These are phyloP conservation scores for Hipparchia sbordonii DNA, from an alignment of 2,888 invertebrate genomes.

Conservation along the genomic window DNA sequence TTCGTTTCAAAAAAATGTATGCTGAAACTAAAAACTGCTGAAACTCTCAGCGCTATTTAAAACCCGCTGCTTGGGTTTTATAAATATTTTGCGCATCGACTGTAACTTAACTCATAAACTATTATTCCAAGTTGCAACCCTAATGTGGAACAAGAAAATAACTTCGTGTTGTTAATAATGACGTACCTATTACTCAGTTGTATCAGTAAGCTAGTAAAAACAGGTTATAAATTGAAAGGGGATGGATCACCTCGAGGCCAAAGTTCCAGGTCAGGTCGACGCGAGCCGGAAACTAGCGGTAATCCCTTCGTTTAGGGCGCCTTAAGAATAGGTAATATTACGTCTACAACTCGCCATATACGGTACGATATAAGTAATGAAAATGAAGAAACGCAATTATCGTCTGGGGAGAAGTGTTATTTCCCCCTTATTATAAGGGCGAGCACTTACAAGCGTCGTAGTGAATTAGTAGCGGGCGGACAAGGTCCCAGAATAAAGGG, in stretches of 20 bases:
- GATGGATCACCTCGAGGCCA: constrained; percentile 71
- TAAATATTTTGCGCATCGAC: too few species aligned
- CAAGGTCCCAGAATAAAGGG: constrained; percentile 43
- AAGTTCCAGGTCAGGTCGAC: constrained; percentile 68
- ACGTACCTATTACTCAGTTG: neutral
- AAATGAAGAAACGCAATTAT: constrained; percentile 60
- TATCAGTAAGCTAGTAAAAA: constrained; percentile 49
- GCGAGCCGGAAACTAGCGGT: constrained; percentile 64
- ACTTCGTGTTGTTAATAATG: neutral
- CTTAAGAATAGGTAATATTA: constrained; percentile 51
- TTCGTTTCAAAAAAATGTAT: too few species aligned
- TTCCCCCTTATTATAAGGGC: constrained; percentile 49
- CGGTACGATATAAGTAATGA: constrained; percentile 52
- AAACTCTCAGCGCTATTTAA: too few species aligned
- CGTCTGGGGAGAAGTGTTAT: constrained; percentile 48
- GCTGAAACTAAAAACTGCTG: too few species aligned
- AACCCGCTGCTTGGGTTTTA: too few species aligned
- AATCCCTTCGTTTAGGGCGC: constrained; percentile 61
- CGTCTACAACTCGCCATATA: constrained; percentile 45
- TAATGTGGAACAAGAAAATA: neutral
- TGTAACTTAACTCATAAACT: too few species aligned
- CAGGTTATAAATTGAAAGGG: constrained; percentile 70
- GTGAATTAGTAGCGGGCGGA: constrained; percentile 52
- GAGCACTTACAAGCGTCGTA: constrained; percentile 49
- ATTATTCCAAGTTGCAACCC: neutral